Conservation (phyloP, 2,888 invertebrate species). For the Brassicogethes aeneus region DNA sequence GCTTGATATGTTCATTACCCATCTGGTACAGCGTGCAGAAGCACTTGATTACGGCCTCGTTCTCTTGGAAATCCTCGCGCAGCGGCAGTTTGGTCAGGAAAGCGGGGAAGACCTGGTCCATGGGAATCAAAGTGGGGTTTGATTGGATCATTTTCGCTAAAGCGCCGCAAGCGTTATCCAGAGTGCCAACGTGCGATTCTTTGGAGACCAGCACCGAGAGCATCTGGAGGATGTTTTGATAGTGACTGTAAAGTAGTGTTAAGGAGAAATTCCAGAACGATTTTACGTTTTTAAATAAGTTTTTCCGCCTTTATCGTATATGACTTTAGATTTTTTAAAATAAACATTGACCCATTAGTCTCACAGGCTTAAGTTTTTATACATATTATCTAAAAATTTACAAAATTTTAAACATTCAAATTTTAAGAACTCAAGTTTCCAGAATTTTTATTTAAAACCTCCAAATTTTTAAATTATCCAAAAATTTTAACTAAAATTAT, state of each 20-base stretch:
- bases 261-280: too few relatives aligned
- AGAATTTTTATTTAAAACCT: too few relatives aligned
- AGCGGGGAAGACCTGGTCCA: constrained; percentile 64
- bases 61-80: constrained; percentile 65
- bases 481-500: too few relatives aligned
- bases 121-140: constrained; percentile 53
- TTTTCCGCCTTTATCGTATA: too few relatives aligned
- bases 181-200: constrained; percentile 55
- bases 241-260: constrained; percentile 43
- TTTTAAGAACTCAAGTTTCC: too few relatives aligned
- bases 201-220: constrained; percentile 56
- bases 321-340: too few relatives aligned
- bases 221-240: constrained; percentile 54
- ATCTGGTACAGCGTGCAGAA: constrained; percentile 54
- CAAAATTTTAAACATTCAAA: too few relatives aligned
- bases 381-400: too few relatives aligned
- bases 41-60: constrained; percentile 58
- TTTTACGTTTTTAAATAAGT: too few relatives aligned
- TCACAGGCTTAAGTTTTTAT: too few relatives aligned
- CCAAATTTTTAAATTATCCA: too few relatives aligned
- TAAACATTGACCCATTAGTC: too few relatives aligned
- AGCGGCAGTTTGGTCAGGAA: constrained; percentile 63
- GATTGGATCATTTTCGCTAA: constrained; percentile 62
- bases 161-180: constrained; percentile 73
- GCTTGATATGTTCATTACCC: constrained; percentile 47